Evolutionary conservation across 1,140 invertebrate genomes (phyloP), one percentile per base, ranked within the genome.

Genomic region (Amyelois transitella): DNA sequence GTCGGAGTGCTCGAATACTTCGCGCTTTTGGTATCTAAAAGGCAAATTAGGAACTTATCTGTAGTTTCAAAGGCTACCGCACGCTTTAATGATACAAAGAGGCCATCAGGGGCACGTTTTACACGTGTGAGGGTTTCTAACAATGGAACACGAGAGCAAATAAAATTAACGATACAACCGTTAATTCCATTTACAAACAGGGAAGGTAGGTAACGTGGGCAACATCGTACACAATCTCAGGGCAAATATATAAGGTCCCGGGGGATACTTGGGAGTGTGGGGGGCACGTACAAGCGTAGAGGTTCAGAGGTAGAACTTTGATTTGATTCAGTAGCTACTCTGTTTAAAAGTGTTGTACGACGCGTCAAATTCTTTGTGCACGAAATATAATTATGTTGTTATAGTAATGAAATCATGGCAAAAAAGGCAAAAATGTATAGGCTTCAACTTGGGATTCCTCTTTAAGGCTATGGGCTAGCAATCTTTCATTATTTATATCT

Each of bases 11-110:
- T 53, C 54, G 62, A 74, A 77, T 75, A 86, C 71, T 77, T 76
- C 66, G 65, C 65, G 78, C 72, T 81, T 84, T 71, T 68, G 51
- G 75, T 82, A 81, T 84, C 80, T 84, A 76, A 82, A 85, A 84
- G 72, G 81, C 78, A 82, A 83, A 87, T 82, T 76, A 77, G 75
- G 73, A 73, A 70, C 70, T 68, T 72, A 75, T 77, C 73, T 77
- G 58, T 58, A 63, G 72, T 72, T 71, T 53, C 55, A 68, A 64
- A 67, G 57, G 57, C 55, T 62, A 48, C 55, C 49, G 56, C 43
- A 59, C 10, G 20, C n/a, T 48, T 48, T 20, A 48, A 21, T 48
- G 45, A 48, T 48, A 21, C 12, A 48, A 20, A 48, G 19, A 19
- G 20, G 19, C 45, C 18, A 21, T 48, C 45, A 14, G 12, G 10